Evolutionary conservation across 2,113 vertebrate genomes (phyloP), one percentile per base, ranked within the genome.

Genomic region (Pleuronectes platessa): DNA sequence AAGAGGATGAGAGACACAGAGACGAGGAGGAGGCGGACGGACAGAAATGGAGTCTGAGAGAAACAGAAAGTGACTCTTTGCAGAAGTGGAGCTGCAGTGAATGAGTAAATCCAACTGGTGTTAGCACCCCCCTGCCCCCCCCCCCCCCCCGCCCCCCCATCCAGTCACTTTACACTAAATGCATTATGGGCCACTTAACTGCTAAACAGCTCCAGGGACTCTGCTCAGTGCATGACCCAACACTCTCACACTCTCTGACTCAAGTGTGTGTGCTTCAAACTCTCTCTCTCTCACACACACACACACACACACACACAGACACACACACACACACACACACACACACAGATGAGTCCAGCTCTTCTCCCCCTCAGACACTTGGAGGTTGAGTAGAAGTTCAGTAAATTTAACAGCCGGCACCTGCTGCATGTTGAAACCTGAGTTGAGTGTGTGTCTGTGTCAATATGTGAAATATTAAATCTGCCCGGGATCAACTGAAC

Each of bases 131-230:
- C 27, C 78, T 88, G 80, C 68, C 27, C 27, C 14, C 47, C 47
- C 47, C 47, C 47, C 15, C 14, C 45, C 42, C 11, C 42, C 42
- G 0, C 26, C 2, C 26, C 3, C 45, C 74, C 66, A 84, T 86
- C 85, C 73, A 83, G 64, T 85, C 84, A 79, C 89, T 89, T 84
- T 68, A 88, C 84, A 79, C 86, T 85, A 84, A 86, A 87, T 79
- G 71, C 71, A 88, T 90, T 80, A 90, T 42, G 9, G 61, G 68
- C 84, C 86, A 85, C 84, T 92, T 82, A 85, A 64, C 82, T 75
- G 63, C 72, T 87, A 72, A 84, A 88, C 78, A 86, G 86, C 86
- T 87, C 76, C 66, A 11, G 82, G 72, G 86, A 81, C 81, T 37
- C 72, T 61, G 81, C 74, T 71, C 78, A 53, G 70, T 27, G 69